Evolutionary conservation across 1,140 invertebrate genomes (phyloP).

Genomic region (Cydia strobilella): DNA sequence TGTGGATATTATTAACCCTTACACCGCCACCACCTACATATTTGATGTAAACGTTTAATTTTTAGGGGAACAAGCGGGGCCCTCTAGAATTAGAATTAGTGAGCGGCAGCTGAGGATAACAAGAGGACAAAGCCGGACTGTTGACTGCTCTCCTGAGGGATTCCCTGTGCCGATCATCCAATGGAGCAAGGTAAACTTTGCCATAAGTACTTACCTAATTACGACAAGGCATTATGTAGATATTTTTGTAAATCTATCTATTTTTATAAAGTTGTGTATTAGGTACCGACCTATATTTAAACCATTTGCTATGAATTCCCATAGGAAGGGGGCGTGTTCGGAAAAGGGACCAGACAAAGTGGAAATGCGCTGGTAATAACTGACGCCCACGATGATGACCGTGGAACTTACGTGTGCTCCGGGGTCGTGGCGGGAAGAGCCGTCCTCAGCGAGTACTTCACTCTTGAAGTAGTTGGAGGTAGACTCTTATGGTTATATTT

Average conservation of each 20-base stretch:
- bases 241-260: too few species aligned
- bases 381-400: conserved; percentile 34
- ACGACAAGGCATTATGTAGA: too few species aligned
- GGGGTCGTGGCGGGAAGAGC: background rate
- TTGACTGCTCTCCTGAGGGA: conserved; percentile 4
- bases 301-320: too few species aligned
- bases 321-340: background rate
- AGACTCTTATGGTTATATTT: conserved; percentile 24
- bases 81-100: background rate
- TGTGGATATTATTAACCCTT: too few species aligned
- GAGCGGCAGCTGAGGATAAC: background rate
- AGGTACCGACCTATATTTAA: too few species aligned
- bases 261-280: too few species aligned
- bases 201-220: background rate
- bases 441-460: background rate
- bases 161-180: background rate
- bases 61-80: background rate
- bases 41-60: background rate
- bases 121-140: background rate
- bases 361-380: background rate
- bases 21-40: too few species aligned
- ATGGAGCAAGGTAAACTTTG: background rate
- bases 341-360: background rate
- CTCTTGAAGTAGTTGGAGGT: conserved; percentile 27
- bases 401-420: conserved; percentile 30